phyloP scores from a whole-genome alignment of 2,113 vertebrate genomes.

The Verasper variegatus region DNA sequence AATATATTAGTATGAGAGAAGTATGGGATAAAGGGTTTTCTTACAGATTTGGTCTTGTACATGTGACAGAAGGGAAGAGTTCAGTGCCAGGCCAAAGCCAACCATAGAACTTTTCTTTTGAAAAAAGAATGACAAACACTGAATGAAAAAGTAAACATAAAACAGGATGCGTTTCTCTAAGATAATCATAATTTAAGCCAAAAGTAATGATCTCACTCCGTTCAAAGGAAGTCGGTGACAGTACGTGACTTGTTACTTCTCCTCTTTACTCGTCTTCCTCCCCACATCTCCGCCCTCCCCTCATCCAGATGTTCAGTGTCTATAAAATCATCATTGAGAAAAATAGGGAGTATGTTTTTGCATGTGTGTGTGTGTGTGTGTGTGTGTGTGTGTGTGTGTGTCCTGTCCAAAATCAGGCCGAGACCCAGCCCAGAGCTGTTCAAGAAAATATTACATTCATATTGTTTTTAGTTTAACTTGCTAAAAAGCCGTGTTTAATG shows the following conservation, averaged over 20 bases:
- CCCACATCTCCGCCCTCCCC: conserved; percentile 10
- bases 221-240: conserved; percentile 36
- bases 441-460: conserved; percentile 66
- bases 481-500: conserved; percentile 39
- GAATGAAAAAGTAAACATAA: neutral
- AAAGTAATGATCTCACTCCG: conserved; percentile 18
- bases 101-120: neutral
- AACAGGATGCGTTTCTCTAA: neutral
- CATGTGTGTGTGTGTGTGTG: conserved; percentile 14
- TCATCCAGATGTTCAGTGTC: conserved; percentile 69
- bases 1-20: neutral
- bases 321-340: conserved; percentile 48
- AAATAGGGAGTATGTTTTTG: conserved; percentile 8
- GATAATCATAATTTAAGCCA: conserved; percentile 1
- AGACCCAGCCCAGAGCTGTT: conserved; percentile 62
- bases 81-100: neutral
- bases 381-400: neutral
- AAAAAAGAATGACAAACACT: neutral
- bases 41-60: neutral
- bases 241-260: conserved; percentile 31
- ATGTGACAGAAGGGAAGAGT: neutral
- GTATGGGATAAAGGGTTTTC: no score
- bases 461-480: conserved; percentile 61
- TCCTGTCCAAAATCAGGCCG: conserved; percentile 25
- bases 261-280: conserved; percentile 1